phyloP scores from a whole-genome alignment of 2,797 vertebrate genomes.

The Betta splendens region DNA sequence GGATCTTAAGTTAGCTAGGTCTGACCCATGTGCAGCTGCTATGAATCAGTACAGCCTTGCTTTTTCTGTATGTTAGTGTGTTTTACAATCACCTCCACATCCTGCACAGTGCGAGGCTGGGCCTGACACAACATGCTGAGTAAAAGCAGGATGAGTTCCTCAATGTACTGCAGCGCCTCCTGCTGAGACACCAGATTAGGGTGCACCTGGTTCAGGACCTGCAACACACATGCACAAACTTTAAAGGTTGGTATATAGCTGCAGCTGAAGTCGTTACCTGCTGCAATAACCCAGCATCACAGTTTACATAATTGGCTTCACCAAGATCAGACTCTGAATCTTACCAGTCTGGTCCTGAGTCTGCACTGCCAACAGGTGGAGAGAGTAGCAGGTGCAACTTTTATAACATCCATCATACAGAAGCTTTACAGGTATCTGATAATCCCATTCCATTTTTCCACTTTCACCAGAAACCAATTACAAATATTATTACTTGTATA shows the following conservation, averaged over 20 bases:
- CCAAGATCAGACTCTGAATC: no score
- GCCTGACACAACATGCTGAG: conserved; percentile 95
- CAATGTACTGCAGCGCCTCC: conserved; percentile 95
- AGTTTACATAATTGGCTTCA: no score
- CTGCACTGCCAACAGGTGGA: conserved; percentile 17
- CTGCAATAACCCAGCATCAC: no score
- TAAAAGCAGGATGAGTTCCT: conserved; percentile 94
- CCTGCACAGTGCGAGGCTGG: conserved; percentile 92
- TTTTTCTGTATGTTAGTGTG: background rate
- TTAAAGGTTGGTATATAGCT: no score
- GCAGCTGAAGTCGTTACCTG: no score
- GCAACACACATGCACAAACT: conserved; percentile 5
- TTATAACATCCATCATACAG: background rate
- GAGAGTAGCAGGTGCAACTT: background rate
- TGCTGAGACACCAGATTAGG: conserved; percentile 94
- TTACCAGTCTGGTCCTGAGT: background rate
- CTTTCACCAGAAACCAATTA: no score
- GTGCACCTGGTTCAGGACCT: conserved; percentile 96
- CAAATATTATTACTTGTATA: no score
- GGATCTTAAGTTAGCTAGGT: no score
- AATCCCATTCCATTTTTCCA: no score
- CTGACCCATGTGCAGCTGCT: no score
- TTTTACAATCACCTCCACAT: conserved; percentile 70
- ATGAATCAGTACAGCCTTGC: background rate
- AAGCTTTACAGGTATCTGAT: background rate